Evolutionary conservation across 2,113 vertebrate species (phyloP).

Genomic region (Scopus umbretta): DNA sequence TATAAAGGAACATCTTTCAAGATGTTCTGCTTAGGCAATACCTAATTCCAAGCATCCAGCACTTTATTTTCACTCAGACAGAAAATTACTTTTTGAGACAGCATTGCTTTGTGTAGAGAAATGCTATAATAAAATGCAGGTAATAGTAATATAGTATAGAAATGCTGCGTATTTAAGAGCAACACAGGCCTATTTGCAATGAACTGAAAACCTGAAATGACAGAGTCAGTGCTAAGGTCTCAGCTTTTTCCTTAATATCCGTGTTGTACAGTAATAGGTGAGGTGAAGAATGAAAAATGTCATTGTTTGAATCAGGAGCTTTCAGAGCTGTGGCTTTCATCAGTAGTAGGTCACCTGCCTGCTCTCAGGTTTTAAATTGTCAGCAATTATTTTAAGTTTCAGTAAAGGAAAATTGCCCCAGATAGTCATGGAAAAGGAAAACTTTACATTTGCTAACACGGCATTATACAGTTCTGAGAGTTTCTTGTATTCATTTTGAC

Average conservation of each 20-base stretch:
- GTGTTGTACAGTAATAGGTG: conserved; percentile 10
- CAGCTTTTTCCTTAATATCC: conserved; percentile 9
- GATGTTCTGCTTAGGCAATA: neutral
- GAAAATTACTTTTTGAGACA: neutral
- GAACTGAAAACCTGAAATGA: conserved; percentile 4
- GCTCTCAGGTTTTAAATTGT: neutral
- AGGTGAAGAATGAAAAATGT: neutral
- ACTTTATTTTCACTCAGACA: neutral
- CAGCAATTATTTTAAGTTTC: conserved; percentile 32
- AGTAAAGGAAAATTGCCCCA: neutral
- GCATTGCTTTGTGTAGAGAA: neutral
- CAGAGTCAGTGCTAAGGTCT: conserved; percentile 1
- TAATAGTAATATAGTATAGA: neutral
- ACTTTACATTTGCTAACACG: neutral
- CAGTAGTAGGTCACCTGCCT: neutral
- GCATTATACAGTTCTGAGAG: neutral
- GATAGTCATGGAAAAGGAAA: neutral
- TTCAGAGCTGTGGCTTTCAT: conserved; percentile 1
- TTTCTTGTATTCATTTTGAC: neutral
- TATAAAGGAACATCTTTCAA: neutral
- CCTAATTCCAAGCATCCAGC: neutral
- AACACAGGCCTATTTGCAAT: neutral
- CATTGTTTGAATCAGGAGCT: conserved; percentile 12
- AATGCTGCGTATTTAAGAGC: neutral
- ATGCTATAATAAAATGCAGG: neutral